A percentile compares a stretch with the other conserved stretches of the same genome.
phyloP scores from a whole-genome alignment of 2,797 vertebrate species.

The Botia almorhae region DNA sequence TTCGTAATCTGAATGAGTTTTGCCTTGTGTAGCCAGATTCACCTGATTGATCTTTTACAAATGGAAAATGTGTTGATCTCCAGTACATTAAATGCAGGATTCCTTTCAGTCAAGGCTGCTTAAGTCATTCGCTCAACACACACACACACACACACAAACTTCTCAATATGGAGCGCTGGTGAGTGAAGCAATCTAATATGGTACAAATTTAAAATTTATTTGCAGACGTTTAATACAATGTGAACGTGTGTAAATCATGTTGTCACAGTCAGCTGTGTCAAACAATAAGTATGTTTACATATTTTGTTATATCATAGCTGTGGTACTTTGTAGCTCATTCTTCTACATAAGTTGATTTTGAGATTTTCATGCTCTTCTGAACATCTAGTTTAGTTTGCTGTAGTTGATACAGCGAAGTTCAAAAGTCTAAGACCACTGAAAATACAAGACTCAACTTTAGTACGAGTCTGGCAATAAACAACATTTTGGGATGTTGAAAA shows the following conservation, averaged over 20 bases:
- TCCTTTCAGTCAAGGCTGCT: conserved; percentile 32
- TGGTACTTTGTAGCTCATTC: conserved; percentile 78
- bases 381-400: conserved; percentile 63
- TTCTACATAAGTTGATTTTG: conserved; percentile 74
- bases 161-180: conserved; percentile 53
- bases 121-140: conserved; percentile 21
- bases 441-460: conserved; percentile 41
- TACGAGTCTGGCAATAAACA: not conserved
- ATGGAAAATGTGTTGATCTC: not conserved
- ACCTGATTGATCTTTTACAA: conserved; percentile 1
- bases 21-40: not conserved
- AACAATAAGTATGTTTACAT: conserved; percentile 81
- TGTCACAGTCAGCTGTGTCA: conserved; percentile 78
- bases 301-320: conserved; percentile 76
- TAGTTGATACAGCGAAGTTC: conserved; percentile 59
- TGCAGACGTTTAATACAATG: conserved; percentile 62
- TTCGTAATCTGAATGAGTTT: not conserved
- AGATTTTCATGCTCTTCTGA: conserved; percentile 60
- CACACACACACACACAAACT: not conserved
- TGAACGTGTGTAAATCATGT: conserved; percentile 71
- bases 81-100: not conserved
- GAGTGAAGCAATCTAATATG: conserved; percentile 53
- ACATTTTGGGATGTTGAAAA: no score
- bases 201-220: conserved; percentile 58
- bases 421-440: conserved; percentile 16